A percentile compares a stretch with the other conserved stretches of the same genome.
These are phyloP conservation scores for Himalopsyche kuldschensis DNA, from an alignment of 2,888 invertebrate species.

Conservation along the genomic window DNA sequence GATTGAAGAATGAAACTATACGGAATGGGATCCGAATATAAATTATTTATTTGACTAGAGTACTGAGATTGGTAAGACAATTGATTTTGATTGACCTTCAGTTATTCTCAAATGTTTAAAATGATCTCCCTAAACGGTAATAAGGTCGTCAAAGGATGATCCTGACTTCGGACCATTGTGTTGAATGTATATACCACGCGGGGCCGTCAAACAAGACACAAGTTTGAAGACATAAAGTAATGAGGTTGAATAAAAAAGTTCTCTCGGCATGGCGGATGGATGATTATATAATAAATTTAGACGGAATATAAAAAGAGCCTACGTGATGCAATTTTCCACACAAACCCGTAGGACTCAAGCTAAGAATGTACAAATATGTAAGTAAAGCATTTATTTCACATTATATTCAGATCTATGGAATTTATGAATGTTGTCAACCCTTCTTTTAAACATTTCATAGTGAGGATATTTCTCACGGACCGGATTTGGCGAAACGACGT, in stretches of 20 bases:
- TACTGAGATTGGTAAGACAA: background rate
- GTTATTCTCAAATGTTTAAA: background rate
- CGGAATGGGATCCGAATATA: too few relatives aligned
- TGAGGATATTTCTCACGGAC: conserved; percentile 61
- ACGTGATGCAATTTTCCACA: too few relatives aligned
- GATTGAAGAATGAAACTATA: too few relatives aligned
- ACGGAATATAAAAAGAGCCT: too few relatives aligned
- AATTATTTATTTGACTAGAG: too few relatives aligned
- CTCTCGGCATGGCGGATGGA: too few relatives aligned
- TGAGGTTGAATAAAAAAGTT: too few relatives aligned
- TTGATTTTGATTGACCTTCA: background rate
- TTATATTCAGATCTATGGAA: background rate
- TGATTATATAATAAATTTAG: too few relatives aligned
- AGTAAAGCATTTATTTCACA: too few relatives aligned
- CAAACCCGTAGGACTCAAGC: too few relatives aligned
- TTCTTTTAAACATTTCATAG: conserved; percentile 21
- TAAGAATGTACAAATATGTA: too few relatives aligned
- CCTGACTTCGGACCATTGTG: background rate
- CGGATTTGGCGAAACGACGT: conserved; percentile 57
- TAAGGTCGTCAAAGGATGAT: background rate
- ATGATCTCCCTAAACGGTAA: background rate
- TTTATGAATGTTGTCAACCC: background rate
- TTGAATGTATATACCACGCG: background rate
- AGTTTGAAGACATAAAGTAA: too few relatives aligned
- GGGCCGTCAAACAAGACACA: background rate